Evolutionary conservation across 1,140 invertebrate genomes (phyloP).

Genomic region (Halotydeus destructor): DNA sequence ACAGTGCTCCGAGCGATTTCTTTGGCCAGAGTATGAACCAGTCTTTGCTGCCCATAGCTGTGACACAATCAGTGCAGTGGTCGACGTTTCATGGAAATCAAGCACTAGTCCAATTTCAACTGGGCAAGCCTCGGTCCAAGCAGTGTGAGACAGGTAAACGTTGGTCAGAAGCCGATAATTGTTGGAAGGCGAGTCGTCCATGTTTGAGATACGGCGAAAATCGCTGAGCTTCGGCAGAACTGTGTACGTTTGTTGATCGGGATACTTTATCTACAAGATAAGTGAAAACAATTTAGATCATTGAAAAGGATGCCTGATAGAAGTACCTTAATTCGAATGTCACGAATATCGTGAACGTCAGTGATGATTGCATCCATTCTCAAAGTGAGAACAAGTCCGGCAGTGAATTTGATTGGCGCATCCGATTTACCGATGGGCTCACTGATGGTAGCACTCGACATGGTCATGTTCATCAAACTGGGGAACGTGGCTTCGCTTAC

Average conservation of each 20-base stretch:
- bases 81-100: slow-evolving; percentile 42
- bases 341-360: slow-evolving; percentile 45
- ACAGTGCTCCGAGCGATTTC: slow-evolving; percentile 28
- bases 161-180: slow-evolving; percentile 58
- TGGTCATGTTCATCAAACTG: slow-evolving; percentile 12
- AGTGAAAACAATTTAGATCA: slow-evolving; percentile 5
- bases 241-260: slow-evolving; percentile 66
- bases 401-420: slow-evolving; percentile 71
- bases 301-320: not conserved
- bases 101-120: slow-evolving; percentile 65
- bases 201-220: slow-evolving; percentile 22
- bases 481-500: slow-evolving; percentile 1
- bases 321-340: slow-evolving; percentile 50
- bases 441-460: slow-evolving; percentile 51
- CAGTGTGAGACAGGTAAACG: slow-evolving; percentile 62
- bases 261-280: slow-evolving; percentile 41
- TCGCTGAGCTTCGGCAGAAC: slow-evolving; percentile 44
- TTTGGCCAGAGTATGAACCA: slow-evolving; percentile 1
- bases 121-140: slow-evolving; percentile 51
- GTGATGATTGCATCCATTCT: slow-evolving; percentile 62
- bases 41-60: slow-evolving; percentile 27
- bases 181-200: slow-evolving; percentile 15
- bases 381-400: slow-evolving; percentile 65
- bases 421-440: slow-evolving; percentile 64
- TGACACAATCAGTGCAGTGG: slow-evolving; percentile 22